Evolutionary conservation across 2,113 vertebrate genomes (phyloP).

Genomic region (Aleadryas rufinucha): DNA sequence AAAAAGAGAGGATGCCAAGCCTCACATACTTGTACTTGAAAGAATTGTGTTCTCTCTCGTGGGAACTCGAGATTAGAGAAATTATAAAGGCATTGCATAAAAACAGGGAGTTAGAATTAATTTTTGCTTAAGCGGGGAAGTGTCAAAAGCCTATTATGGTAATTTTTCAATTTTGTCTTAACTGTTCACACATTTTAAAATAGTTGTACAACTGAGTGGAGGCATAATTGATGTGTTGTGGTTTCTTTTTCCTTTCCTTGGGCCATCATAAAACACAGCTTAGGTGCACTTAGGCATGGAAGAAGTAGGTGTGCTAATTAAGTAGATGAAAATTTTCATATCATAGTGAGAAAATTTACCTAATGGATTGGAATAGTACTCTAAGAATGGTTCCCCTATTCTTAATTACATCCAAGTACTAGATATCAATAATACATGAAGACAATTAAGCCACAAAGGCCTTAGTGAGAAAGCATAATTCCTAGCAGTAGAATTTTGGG

Average conservation of each 20-base stretch:
- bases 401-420: slow-evolving; percentile 47
- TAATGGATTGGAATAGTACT: slow-evolving; percentile 42
- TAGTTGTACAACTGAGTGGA: slow-evolving; percentile 22
- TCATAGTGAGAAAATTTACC: slow-evolving; percentile 43
- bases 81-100: slow-evolving; percentile 65
- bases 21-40: slow-evolving; percentile 48
- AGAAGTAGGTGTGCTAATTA: slow-evolving; percentile 62
- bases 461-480: not conserved
- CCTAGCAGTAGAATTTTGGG: not conserved
- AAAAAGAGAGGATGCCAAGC: slow-evolving; percentile 40
- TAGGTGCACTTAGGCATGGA: slow-evolving; percentile 32
- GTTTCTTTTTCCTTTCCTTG: not conserved
- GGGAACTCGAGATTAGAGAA: slow-evolving; percentile 62
- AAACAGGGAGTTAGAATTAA: slow-evolving; percentile 66
- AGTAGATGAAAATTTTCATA: slow-evolving; percentile 52
- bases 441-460: slow-evolving; percentile 26
- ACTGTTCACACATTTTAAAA: slow-evolving; percentile 64
- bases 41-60: slow-evolving; percentile 44
- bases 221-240: slow-evolving; percentile 45
- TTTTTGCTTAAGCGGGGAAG: slow-evolving; percentile 67
- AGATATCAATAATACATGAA: slow-evolving; percentile 31
- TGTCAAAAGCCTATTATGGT: slow-evolving; percentile 64
- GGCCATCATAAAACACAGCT: slow-evolving; percentile 27
- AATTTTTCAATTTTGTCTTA: slow-evolving; percentile 64
- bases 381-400: slow-evolving; percentile 3